These are phyloP conservation scores for Eupithecia subumbrata DNA, from an alignment of 2,888 invertebrate genomes.

Conservation along the genomic window DNA sequence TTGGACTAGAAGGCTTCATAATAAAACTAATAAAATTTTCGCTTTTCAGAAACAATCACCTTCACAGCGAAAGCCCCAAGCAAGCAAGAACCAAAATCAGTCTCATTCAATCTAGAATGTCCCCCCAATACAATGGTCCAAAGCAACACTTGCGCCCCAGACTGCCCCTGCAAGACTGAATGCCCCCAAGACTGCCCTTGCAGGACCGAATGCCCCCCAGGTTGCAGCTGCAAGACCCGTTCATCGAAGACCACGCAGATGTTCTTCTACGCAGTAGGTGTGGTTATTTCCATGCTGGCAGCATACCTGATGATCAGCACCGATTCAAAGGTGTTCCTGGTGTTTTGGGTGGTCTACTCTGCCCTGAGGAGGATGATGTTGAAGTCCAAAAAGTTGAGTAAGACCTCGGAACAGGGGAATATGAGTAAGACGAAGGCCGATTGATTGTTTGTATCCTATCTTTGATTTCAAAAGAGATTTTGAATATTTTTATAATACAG, in stretches of 20 bases:
- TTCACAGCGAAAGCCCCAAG: slow-evolving; percentile 45
- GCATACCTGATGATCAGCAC: slow-evolving; percentile 70
- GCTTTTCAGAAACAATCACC: slow-evolving; percentile 55
- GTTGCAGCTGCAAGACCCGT: slow-evolving; percentile 57
- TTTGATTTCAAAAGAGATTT: background rate
- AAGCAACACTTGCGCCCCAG: slow-evolving; percentile 29
- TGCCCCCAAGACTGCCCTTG: slow-evolving; percentile 55
- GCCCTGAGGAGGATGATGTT: slow-evolving; percentile 67
- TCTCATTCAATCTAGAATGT: slow-evolving; percentile 43
- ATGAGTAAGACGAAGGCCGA: slow-evolving; percentile 26
- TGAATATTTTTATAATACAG: background rate
- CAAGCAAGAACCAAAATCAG: slow-evolving; percentile 29
- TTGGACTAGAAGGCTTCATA: too few species aligned
- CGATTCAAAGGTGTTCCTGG: slow-evolving; percentile 70
- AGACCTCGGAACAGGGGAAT: background rate
- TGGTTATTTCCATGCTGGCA: slow-evolving; percentile 68
- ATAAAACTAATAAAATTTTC: background rate
- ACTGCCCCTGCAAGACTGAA: slow-evolving; percentile 55
- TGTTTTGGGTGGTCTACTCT: slow-evolving; percentile 75
- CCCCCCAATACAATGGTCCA: slow-evolving; percentile 30
- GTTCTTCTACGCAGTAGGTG: slow-evolving; percentile 64
- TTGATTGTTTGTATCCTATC: background rate
- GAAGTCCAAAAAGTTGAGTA: slow-evolving; percentile 48
- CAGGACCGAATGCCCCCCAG: slow-evolving; percentile 55
- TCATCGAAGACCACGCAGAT: slow-evolving; percentile 41